Evolutionary conservation across 1,140 invertebrate species (phyloP).

Genomic region (Heliconius melpomene): DNA sequence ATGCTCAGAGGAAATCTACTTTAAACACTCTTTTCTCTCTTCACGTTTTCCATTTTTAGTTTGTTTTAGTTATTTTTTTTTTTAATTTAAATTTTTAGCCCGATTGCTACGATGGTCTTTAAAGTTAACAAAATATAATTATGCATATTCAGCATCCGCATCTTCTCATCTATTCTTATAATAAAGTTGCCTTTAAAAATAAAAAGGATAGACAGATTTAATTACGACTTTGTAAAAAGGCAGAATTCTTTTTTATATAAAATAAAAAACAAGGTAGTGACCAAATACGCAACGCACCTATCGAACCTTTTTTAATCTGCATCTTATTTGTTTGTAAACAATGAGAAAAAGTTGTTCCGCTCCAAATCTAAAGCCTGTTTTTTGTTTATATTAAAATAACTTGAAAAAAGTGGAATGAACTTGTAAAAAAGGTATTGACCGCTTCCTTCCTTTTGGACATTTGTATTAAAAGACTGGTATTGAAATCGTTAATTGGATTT

Average conservation of each 20-base stretch:
- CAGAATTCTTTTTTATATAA: background rate
- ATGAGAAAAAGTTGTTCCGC: constrained; percentile 28
- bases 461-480: constrained; percentile 13
- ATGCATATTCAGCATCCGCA: too few relatives aligned
- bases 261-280: background rate
- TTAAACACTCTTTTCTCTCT: background rate
- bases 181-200: background rate
- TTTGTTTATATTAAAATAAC: constrained; percentile 23
- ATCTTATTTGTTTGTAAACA: constrained; percentile 23
- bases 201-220: background rate
- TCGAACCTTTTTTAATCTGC: constrained; percentile 19
- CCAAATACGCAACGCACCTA: constrained; percentile 1
- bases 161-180: background rate
- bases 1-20: background rate
- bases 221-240: background rate
- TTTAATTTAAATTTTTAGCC: too few relatives aligned
- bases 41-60: too few relatives aligned
- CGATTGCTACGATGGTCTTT: too few relatives aligned
- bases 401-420: constrained; percentile 18
- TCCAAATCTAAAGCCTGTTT: constrained; percentile 26
- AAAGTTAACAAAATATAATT: too few relatives aligned
- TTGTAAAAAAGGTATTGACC: constrained; percentile 19
- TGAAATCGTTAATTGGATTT: background rate
- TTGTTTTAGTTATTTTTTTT: too few relatives aligned
- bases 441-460: constrained; percentile 35